A percentile compares a stretch with the other conserved stretches of the same genome.
Conservation (phyloP, 2,888 invertebrate species). For the Idaea aversata region DNA sequence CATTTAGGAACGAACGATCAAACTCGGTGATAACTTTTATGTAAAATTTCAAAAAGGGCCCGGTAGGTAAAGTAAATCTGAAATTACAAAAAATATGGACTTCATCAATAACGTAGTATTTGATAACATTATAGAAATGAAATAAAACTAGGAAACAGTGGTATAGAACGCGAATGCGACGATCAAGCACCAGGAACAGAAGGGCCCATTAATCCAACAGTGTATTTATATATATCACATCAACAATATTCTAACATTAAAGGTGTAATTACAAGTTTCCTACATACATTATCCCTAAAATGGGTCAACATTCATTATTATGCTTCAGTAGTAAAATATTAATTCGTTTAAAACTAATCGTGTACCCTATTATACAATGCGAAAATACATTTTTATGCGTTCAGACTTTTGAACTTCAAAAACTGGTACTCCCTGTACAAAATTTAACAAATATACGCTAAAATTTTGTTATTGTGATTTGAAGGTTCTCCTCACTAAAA, state of each 20-base stretch:
- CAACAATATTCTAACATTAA: conserved; percentile 68
- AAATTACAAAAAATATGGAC: conserved; percentile 13
- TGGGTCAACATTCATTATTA: conserved; percentile 71
- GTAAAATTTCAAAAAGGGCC: conserved; percentile 59
- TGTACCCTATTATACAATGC: conserved; percentile 75
- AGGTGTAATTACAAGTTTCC: conserved; percentile 59
- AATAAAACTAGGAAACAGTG: background rate
- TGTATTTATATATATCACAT: conserved; percentile 67
- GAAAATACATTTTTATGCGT: conserved; percentile 73
- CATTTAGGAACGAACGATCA: conserved; percentile 72
- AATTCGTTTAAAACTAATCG: conserved; percentile 71
- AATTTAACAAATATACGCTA: conserved; percentile 71
- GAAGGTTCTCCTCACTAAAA: conserved; percentile 54
- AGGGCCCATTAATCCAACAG: conserved; percentile 55
- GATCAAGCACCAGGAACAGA: conserved; percentile 34
- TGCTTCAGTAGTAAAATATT: conserved; percentile 75
- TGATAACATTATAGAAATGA: background rate
- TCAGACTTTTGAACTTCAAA: conserved; percentile 77
- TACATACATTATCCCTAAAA: conserved; percentile 58
- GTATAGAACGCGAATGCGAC: conserved; percentile 24
- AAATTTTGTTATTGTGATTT: conserved; percentile 78
- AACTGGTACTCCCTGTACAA: conserved; percentile 77
- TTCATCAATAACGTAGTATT: conserved; percentile 11
- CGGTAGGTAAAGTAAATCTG: conserved; percentile 18
- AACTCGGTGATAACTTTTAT: conserved; percentile 57